phyloP scores from a whole-genome alignment of 2,888 invertebrate species.

The Pegoplata infirma region DNA sequence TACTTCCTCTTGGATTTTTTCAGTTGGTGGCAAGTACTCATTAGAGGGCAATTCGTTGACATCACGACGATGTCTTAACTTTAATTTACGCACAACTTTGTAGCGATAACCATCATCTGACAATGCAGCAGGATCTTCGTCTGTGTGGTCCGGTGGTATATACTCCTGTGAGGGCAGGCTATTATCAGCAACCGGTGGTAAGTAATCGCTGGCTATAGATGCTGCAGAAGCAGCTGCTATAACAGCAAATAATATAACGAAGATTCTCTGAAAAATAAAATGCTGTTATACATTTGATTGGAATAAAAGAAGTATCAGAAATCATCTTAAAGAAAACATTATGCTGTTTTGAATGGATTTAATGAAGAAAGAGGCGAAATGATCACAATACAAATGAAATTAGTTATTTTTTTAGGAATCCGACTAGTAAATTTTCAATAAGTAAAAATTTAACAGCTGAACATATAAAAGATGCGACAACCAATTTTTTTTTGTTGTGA shows the following conservation, averaged over 20 bases:
- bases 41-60: slow-evolving; percentile 67
- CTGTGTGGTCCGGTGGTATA: slow-evolving; percentile 51
- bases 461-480: too few species aligned
- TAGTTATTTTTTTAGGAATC: too few species aligned
- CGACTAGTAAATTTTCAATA: too few species aligned
- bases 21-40: slow-evolving; percentile 66
- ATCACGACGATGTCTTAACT: slow-evolving; percentile 68
- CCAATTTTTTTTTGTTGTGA: too few species aligned
- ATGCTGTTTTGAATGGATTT: too few species aligned
- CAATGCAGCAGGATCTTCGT: slow-evolving; percentile 41
- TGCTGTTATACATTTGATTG: too few species aligned
- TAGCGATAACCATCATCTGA: slow-evolving; percentile 72
- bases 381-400: too few species aligned
- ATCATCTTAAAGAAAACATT: too few species aligned
- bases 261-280: slow-evolving; percentile 70
- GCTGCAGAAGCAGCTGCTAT: slow-evolving; percentile 73
- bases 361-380: too few species aligned
- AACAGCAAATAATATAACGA: slow-evolving; percentile 72
- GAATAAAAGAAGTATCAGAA: too few species aligned
- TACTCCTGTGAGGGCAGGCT: slow-evolving; percentile 67
- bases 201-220: slow-evolving; percentile 69
- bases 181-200: slow-evolving; percentile 72
- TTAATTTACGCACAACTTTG: slow-evolving; percentile 69
- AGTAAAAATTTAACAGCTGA: too few species aligned
- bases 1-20: slow-evolving; percentile 46